These are phyloP conservation scores for Pelagia noctiluca DNA, from an alignment of 30 jellyfish, hydroid and myxozoan genomes.

Conservation along the genomic window DNA sequence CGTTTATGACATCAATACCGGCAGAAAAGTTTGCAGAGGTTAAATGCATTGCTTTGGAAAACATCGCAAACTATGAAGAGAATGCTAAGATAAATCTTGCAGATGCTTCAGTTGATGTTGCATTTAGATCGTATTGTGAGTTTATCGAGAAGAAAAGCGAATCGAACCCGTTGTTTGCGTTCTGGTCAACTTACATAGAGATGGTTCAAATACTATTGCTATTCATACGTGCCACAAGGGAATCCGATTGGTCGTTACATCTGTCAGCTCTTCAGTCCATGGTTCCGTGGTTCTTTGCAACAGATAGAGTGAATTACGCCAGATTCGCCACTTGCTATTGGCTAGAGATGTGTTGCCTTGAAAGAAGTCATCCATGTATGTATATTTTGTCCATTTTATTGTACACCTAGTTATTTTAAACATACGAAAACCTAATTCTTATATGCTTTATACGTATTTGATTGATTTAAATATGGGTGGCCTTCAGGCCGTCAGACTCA, in stretches of 20 bases:
- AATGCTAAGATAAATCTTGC: neutral
- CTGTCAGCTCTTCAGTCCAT: constrained; percentile 57
- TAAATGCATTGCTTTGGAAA: neutral
- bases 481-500: constrained; percentile 2
- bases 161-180: constrained; percentile 44
- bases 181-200: constrained; percentile 60
- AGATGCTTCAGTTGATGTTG: constrained; percentile 15
- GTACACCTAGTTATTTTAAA: neutral
- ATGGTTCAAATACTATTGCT: constrained; percentile 58
- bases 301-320: constrained; percentile 50
- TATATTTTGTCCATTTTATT: neutral
- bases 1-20: constrained; percentile 22
- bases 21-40: neutral
- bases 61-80: neutral
- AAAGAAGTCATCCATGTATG: constrained; percentile 77
- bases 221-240: constrained; percentile 69
- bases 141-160: neutral
- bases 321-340: constrained; percentile 64
- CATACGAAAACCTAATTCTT: neutral
- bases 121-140: neutral
- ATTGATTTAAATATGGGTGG: neutral
- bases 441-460: constrained; percentile 14
- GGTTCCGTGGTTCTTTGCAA: constrained; percentile 77
- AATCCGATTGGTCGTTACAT: constrained; percentile 63
- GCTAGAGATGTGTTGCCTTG: constrained; percentile 57